Evolutionary conservation across 2,113 vertebrate species (phyloP), one percentile per base, ranked within the genome.

Genomic region (Megaleporinus macrocephalus): DNA sequence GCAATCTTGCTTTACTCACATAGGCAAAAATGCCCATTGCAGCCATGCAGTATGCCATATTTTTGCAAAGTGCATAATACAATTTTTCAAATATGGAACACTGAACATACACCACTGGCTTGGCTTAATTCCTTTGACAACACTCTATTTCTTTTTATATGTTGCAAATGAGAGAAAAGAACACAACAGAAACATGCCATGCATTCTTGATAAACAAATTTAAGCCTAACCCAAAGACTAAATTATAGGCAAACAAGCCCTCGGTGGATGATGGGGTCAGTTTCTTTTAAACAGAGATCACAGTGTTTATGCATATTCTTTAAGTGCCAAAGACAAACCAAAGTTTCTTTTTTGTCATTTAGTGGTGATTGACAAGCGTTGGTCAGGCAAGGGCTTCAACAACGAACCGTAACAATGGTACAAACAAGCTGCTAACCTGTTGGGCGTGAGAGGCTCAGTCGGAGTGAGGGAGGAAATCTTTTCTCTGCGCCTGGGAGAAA

Each of bases 391-490:
- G 26, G 55, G 71, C 51, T 79, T 84, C 51, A 77, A 9, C 85
- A 80, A 82, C 78, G 75, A 90, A 91, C 81, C 89, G 88, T 84
- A 89, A 93, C 84, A 88, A 89, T 76, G 85, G 85, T 4, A 88
- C 86, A 83, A 92, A 92, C 88, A 86, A 90, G 87, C 79, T 84
- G 89, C 92, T 93, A 90, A 93, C 92, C 92, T 92, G 91, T 66
- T 87, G 76, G 76, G 70, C 88, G 88, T 76, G 88, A 82, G 80
- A 76, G 53, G 66, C 61, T 84, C 88, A 76, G 86, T 88, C 83
- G 78, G 65, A 57, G 65, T 20, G 81, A 82, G 81, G 83, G 81
- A 65, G 81, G 65, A 81, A 22, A 76, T 24, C 63, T 57, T 76
- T 83, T 76, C 76, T 76, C 47, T 49, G 76, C n/a, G 55, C 61